Conservation (phyloP, 2,888 invertebrate genomes). For the Philhelius pedissequus region DNA sequence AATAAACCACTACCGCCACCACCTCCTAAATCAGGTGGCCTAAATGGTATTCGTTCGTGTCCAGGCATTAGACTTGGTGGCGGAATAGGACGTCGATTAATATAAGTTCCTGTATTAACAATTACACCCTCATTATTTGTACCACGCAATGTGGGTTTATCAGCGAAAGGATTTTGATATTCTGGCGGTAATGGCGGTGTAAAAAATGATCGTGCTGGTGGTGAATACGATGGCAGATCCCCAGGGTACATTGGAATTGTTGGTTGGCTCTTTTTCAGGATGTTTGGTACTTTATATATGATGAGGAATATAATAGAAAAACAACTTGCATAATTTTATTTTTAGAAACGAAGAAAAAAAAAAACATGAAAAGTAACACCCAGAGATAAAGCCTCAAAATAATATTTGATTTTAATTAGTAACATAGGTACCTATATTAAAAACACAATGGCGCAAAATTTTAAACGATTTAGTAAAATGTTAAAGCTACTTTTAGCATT, state of each 20-base stretch:
- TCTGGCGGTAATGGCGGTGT: constrained; percentile 92
- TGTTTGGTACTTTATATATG: constrained; percentile 79
- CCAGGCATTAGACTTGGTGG: constrained; percentile 90
- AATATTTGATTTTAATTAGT: no score
- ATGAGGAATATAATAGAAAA: neutral
- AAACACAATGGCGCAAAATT: no score
- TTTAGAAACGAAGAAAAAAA: neutral
- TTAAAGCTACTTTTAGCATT: no score
- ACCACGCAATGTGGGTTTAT: constrained; percentile 91
- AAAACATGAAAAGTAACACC: neutral
- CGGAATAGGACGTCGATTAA: constrained; percentile 88
- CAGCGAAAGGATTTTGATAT: constrained; percentile 92
- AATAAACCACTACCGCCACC: constrained; percentile 63
- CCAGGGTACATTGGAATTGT: constrained; percentile 83
- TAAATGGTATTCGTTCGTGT: constrained; percentile 90
- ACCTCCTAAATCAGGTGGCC: constrained; percentile 80
- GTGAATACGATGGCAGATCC: constrained; percentile 90
- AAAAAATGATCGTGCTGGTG: constrained; percentile 88
- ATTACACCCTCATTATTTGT: constrained; percentile 81
- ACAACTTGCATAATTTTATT: neutral
- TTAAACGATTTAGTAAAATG: no score
- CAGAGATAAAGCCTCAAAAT: no score
- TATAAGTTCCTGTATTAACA: constrained; percentile 78
- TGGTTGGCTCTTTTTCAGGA: constrained; percentile 81
- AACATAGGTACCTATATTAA: no score